Evolutionary conservation across 2,797 vertebrate species (phyloP), one percentile per base, ranked within the genome.

Genomic region (Glossophaga mutica): DNA sequence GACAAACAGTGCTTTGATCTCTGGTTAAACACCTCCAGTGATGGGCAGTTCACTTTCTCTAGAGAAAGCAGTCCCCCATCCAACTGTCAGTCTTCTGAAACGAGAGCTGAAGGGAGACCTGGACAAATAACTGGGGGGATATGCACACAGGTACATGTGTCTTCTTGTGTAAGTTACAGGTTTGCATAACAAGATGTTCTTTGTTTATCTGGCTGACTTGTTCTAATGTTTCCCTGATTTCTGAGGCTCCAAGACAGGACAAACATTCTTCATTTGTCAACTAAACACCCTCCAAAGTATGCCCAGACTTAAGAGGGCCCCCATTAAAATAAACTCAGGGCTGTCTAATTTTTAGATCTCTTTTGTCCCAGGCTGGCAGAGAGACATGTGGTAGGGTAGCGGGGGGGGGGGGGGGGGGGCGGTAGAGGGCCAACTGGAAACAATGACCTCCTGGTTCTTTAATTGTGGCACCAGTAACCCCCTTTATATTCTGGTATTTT

Each of bases 401-500:
- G n/a, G n/a, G n/a, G n/a, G n/a, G n/a, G n/a, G n/a, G n/a, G n/a
- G n/a, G n/a, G n/a, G n/a, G n/a, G n/a, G n/a, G n/a, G n/a, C n/a
- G 46, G 57, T 57, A 5, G 39, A 84, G 32, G 34, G 50, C 81
- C 48, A 84, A 94, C 37, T 50, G n/a, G 18, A 50, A 89, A 95
- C 87, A 97, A 95, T 10, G 39, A 81, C 90, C 91, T 95, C 86
- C 86, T 82, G 84, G 52, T 71, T 94, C 88, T 86, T 96, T 83
- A 96, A 93, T 97, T 96, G 94, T 73, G 94, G 89, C 81, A 83
- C 85, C 90, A 97, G 88, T 96, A 97, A 97, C 90, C 74, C 77
- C 81, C 84, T 94, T 97, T 96, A 96, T 90, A 97, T 93, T 96
- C 86, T 96, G 88, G 71, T 95, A 79, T 96, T 98, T 95, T 97